phyloP scores from a whole-genome alignment of 2,888 invertebrate genomes.

The Epinotia brunnichana region DNA sequence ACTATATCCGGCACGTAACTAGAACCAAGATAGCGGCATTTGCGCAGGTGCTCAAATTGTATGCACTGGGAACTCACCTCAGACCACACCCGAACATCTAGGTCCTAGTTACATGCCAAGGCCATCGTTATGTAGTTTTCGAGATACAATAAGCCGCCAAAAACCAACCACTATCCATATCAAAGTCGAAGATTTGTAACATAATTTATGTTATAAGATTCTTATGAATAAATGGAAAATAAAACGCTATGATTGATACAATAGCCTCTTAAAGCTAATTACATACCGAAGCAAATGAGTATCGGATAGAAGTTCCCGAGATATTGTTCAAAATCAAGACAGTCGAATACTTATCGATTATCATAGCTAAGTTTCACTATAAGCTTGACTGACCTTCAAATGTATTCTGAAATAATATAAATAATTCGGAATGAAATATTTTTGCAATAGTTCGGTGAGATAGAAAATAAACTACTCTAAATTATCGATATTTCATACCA shows the following conservation, averaged over 20 bases:
- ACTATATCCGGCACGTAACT: background rate
- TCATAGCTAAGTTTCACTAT: background rate
- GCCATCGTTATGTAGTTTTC: constrained; percentile 3
- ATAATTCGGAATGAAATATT: constrained; percentile 20
- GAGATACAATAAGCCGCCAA: constrained; percentile 8
- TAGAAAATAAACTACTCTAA: constrained; percentile 2
- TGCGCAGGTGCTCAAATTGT: too few relatives aligned
- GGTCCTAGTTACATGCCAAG: background rate
- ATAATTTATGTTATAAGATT: constrained; percentile 8
- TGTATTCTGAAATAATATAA: background rate
- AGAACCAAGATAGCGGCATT: background rate
- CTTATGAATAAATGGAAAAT: constrained; percentile 44
- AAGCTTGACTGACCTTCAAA: background rate
- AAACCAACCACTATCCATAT: constrained; percentile 5
- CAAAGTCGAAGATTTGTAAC: background rate
- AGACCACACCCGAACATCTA: too few relatives aligned
- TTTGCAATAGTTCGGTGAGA: background rate
- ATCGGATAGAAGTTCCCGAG: background rate
- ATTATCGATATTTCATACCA: constrained; percentile 22
- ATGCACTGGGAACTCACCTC: background rate
- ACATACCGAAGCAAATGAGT: constrained; percentile 25
- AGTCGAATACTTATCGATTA: background rate
- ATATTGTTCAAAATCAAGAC: constrained; percentile 4
- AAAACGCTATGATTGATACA: constrained; percentile 47
- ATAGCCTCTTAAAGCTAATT: constrained; percentile 53